Evolutionary conservation across 2,797 vertebrate species (phyloP).

Genomic region (Oceanodroma leucorhoa): DNA sequence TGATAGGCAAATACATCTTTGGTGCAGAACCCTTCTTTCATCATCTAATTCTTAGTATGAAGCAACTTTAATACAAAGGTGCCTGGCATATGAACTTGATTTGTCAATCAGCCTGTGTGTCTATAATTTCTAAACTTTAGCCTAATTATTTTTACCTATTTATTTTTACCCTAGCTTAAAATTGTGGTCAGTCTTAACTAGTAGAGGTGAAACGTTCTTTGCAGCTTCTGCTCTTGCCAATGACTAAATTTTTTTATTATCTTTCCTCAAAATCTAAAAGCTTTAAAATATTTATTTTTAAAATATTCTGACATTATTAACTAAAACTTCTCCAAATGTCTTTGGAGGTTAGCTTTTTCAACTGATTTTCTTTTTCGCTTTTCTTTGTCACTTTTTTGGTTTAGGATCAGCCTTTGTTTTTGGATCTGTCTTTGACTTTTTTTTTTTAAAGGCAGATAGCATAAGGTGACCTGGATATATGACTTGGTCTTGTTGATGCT

Average conservation of each 20-base stretch:
- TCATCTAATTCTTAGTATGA: not conserved
- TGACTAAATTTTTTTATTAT: not conserved
- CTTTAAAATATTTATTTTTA: not conserved
- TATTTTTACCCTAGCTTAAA: not conserved
- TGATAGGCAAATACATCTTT: not conserved
- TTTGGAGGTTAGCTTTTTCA: not conserved
- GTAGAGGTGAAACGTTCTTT: not conserved
- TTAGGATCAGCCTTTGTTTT: not conserved
- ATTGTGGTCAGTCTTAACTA: not conserved
- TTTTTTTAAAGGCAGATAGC: not conserved
- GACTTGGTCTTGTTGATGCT: not conserved
- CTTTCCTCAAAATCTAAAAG: not conserved
- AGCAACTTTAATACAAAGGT: not conserved
- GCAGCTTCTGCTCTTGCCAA: not conserved
- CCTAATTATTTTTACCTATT: rapidly evolving
- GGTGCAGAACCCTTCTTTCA: not conserved
- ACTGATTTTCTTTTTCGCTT: not conserved
- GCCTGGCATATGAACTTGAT: not conserved
- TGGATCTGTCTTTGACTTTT: not conserved
- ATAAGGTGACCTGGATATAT: not conserved
- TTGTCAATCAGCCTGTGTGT: not conserved
- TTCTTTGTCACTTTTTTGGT: not conserved
- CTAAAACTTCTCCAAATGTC: not conserved
- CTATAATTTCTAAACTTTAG: not conserved
- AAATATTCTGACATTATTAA: not conserved